Percentiles rank a stretch among this genome's conserved stretches.
Conservation (phyloP, 53 echinoderm and acorn worm species). For the Echinometra lucunter region DNA sequence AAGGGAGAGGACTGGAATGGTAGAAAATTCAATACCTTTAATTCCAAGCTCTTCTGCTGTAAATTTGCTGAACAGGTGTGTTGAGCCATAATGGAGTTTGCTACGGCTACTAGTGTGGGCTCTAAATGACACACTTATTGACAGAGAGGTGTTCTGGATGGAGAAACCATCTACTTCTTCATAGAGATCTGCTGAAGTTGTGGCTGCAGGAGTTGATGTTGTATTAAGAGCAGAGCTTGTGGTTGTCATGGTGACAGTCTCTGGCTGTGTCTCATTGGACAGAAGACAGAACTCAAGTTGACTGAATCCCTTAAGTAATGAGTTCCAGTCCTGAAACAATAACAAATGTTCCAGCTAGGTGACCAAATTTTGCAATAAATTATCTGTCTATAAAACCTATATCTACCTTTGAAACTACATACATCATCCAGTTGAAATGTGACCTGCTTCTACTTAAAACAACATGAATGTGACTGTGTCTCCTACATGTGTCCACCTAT, state of each 20-base stretch:
- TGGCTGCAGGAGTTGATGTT: conserved; percentile 56
- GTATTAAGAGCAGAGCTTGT: conserved; percentile 60
- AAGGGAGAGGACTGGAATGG: background rate
- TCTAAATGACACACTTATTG: conserved; percentile 63
- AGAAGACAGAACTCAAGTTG: conserved; percentile 80
- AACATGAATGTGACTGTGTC: no score
- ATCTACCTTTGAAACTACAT: no score
- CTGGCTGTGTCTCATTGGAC: conserved; percentile 73
- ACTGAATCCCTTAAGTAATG: conserved; percentile 81
- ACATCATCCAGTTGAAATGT: no score
- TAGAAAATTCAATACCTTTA: conserved; percentile 65
- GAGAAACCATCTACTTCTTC: conserved; percentile 71
- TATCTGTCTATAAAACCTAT: no score
- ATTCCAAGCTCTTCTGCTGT: conserved; percentile 73
- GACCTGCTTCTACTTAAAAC: no score
- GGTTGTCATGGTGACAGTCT: conserved; percentile 60
- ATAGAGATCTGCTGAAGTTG: conserved; percentile 56
- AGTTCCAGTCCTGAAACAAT: conserved; percentile 88
- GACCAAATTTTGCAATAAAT: no score
- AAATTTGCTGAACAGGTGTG: conserved; percentile 74
- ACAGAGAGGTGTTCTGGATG: conserved; percentile 61
- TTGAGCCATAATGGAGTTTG: conserved; percentile 62
- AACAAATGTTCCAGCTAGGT: background rate
- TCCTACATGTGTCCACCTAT: no score
- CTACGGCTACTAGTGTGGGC: conserved; percentile 22